A percentile compares a stretch with the other conserved stretches of the same genome.
Conservation (phyloP, 2,113 vertebrate species). For the Daboia siamensis region DNA sequence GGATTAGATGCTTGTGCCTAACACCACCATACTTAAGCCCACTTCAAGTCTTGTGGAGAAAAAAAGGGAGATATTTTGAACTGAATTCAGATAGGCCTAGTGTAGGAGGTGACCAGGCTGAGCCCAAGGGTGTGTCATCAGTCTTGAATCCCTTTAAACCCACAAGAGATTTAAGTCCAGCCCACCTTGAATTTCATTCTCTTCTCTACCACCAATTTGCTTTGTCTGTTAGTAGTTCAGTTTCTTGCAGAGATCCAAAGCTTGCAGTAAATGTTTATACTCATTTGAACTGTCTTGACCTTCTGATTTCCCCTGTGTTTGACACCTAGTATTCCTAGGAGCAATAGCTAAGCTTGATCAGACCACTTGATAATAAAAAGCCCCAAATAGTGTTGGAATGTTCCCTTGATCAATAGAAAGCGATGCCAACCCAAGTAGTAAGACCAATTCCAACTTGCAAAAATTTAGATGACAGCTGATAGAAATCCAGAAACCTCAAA, state of each 20-base stretch:
- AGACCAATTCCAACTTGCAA: not conserved
- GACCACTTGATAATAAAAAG: not conserved
- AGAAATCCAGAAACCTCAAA: not conserved
- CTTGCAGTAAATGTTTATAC: no score
- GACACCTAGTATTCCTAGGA: not conserved
- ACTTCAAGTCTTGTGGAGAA: not conserved
- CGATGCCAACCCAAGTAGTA: not conserved
- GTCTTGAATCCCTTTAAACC: no score
- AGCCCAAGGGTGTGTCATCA: no score
- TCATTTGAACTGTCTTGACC: no score
- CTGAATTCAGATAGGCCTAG: not conserved
- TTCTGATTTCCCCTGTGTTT: no score
- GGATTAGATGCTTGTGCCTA: no score
- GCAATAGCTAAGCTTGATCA: not conserved
- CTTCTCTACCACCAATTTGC: no score
- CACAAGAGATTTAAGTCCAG: no score
- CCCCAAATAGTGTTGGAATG: not conserved
- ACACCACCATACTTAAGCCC: not conserved
- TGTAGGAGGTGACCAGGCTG: no score
- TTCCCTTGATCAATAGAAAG: not conserved
- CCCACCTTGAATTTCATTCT: no score
- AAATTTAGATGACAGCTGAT: not conserved
- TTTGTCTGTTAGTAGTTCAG: no score
- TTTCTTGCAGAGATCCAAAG: no score
- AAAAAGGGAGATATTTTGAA: not conserved